Base-by-base conservation (phyloP, 1,140 invertebrate species). In the Zaprionus kolodkinae region DNA sequence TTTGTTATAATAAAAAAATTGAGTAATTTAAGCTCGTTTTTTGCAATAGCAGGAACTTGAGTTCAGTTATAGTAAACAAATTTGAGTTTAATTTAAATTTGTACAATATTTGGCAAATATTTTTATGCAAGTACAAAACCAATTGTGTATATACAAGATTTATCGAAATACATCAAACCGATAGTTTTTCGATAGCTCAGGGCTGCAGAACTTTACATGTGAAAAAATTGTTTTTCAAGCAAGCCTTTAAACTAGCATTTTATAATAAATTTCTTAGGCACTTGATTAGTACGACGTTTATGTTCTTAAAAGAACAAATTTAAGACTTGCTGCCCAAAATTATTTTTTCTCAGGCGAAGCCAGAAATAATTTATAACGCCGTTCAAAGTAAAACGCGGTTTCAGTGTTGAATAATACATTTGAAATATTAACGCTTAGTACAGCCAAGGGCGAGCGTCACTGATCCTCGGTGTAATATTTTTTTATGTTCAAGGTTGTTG, bases 341-440 rank as follows among this genome's bases (percentile, higher is more conserved):
- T 21, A 40, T 62, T 57, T 11, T 21, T 25, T 12, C 6, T 15
- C 17, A 45, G 17, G 13, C 43, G 57, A 50, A 55, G 73, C 61
- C 36, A 48, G n/a, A 17, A 21, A 72, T 61, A 40, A 33, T 40
- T 60, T 25, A 6, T 15, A 63, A 48, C 77, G 81, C 54, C 70
- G 66, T 59, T 57, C 9, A 6, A 0, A 30, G 35, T 27, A n/a
- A n/a, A n/a, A 43, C 57, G 72, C 76, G 60, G 56, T 67, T 72
- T 56, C 25, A 87, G 84, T 87, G 84, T 87, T 87, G 79, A 62
- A 63, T 52, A 87, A 79, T 64, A 64, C 86, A 57, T 88, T 87
- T 87, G 57, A 84, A 87, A 78, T 64, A 72, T 88, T 78, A 87
- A 84, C 84, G 84, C 80, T 84, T 78, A 68, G 84, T 78, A 88